These are phyloP conservation scores for Lamellibrachia satsuma DNA, from an alignment of 2,888 invertebrate species.

Conservation along the genomic window DNA sequence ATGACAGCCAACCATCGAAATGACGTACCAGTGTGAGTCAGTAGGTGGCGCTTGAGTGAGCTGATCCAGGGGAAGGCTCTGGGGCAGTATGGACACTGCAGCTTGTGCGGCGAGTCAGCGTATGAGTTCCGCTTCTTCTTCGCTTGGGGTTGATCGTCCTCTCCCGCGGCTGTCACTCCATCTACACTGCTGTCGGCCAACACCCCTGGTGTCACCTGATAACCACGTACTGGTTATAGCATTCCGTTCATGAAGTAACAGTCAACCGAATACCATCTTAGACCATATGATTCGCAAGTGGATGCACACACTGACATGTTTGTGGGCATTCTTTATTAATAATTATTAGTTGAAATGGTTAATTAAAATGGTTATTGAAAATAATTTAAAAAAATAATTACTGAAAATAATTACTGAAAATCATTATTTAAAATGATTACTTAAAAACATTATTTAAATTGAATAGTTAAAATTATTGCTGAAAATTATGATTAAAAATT, in stretches of 20 bases:
- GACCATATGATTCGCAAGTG: not conserved
- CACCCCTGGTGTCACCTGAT: not conserved
- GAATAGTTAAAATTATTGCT: not conserved
- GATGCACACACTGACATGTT: no score
- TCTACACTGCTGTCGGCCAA: not conserved
- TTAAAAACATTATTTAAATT: not conserved
- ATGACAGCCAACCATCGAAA: not conserved
- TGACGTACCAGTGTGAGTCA: constrained; percentile 84
- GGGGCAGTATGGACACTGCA: constrained; percentile 89
- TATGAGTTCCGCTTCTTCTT: constrained; percentile 92
- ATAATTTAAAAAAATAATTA: not conserved
- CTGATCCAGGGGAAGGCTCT: constrained; percentile 97
- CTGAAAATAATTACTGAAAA: not conserved
- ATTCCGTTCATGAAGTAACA: not conserved
- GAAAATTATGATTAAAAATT: not conserved
- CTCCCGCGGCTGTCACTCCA: not conserved
- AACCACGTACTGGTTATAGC: not conserved
- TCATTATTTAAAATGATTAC: not conserved
- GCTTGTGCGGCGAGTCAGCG: constrained; percentile 91
- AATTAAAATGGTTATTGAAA: not conserved
- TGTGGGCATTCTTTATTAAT: not conserved
- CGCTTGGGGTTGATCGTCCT: not conserved
- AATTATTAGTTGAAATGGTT: not conserved
- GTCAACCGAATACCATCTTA: not conserved
- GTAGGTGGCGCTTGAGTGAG: constrained; percentile 90